A percentile compares a stretch with the other conserved stretches of the same genome.
phyloP scores from a whole-genome alignment of 2,797 vertebrate genomes.

The Monodelphis domestica region DNA sequence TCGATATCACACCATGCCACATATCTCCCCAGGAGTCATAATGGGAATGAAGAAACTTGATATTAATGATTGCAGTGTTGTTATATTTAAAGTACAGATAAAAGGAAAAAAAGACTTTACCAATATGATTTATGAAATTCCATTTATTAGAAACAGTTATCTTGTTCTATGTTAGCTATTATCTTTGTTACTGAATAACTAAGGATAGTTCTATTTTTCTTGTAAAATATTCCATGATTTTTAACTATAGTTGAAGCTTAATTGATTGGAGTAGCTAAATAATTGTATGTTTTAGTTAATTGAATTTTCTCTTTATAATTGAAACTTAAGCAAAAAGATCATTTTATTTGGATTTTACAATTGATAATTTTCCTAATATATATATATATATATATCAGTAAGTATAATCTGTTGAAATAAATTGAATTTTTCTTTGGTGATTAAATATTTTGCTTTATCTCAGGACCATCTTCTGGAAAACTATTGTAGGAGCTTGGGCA shows the following conservation, averaged over 20 bases:
- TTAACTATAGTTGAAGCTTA: slow-evolving; percentile 38
- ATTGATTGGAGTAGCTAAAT: slow-evolving; percentile 22
- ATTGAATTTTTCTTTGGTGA: not conserved
- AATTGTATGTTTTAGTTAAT: slow-evolving; percentile 44
- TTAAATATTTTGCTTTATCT: not conserved
- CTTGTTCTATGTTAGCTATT: slow-evolving; percentile 28
- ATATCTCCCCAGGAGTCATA: not conserved
- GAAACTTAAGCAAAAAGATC: slow-evolving; percentile 36
- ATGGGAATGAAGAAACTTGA: not conserved
- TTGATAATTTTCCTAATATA: slow-evolving; percentile 27
- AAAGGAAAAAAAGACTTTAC: slow-evolving; percentile 6
- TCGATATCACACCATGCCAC: not conserved
- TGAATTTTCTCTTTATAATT: slow-evolving; percentile 44
- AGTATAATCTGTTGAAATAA: not conserved
- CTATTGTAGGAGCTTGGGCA: not conserved
- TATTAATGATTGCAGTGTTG: slow-evolving; percentile 34
- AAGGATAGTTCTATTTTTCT: slow-evolving; percentile 33
- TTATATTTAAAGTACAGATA: slow-evolving; percentile 16
- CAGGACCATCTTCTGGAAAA: not conserved
- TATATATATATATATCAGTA: slow-evolving; percentile 8
- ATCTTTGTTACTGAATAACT: slow-evolving; percentile 30
- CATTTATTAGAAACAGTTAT: slow-evolving; percentile 11
- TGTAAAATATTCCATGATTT: slow-evolving; percentile 43
- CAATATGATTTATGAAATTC: slow-evolving; percentile 37
- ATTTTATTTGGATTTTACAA: slow-evolving; percentile 34